phyloP scores from a whole-genome alignment of 2,113 vertebrate genomes.

The Phyllostomus discolor region DNA sequence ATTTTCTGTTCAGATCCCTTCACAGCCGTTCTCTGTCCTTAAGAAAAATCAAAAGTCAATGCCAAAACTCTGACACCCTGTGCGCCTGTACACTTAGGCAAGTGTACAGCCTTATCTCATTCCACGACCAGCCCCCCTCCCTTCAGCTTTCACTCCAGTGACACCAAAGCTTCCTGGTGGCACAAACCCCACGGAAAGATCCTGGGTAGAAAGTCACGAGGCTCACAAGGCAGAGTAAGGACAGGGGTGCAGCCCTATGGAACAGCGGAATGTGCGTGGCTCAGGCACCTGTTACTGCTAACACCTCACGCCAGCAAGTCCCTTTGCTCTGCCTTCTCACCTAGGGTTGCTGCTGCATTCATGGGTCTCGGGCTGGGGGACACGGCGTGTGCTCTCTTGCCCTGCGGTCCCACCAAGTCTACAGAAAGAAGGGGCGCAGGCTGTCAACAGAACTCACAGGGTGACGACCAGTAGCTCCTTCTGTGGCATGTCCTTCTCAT shows the following conservation, averaged over 20 bases:
- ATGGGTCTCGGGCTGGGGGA: neutral
- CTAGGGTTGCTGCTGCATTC: neutral
- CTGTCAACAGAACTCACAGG: neutral
- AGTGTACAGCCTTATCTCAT: neutral
- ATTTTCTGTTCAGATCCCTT: neutral
- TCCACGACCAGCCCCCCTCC: too few relatives aligned
- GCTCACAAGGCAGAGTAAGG: neutral
- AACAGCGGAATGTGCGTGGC: neutral
- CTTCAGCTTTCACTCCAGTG: neutral
- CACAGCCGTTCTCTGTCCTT: neutral
- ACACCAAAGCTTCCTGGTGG: neutral
- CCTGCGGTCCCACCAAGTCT: fast-evolving
- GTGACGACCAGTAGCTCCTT: neutral
- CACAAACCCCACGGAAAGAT: neutral
- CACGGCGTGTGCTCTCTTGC: too few relatives aligned
- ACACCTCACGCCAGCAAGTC: neutral
- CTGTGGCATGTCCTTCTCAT: neutral
- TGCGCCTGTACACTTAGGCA: neutral
- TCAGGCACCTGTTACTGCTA: too few relatives aligned
- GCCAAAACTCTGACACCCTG: neutral
- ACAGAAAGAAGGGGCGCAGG: fast-evolving
- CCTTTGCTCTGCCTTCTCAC: neutral
- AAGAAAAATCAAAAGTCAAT: neutral
- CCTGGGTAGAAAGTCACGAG: neutral
- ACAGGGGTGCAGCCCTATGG: neutral